Evolutionary conservation across 2,797 vertebrate genomes (phyloP), one percentile per base, ranked within the genome.

Genomic region (Lagodon rhomboides): DNA sequence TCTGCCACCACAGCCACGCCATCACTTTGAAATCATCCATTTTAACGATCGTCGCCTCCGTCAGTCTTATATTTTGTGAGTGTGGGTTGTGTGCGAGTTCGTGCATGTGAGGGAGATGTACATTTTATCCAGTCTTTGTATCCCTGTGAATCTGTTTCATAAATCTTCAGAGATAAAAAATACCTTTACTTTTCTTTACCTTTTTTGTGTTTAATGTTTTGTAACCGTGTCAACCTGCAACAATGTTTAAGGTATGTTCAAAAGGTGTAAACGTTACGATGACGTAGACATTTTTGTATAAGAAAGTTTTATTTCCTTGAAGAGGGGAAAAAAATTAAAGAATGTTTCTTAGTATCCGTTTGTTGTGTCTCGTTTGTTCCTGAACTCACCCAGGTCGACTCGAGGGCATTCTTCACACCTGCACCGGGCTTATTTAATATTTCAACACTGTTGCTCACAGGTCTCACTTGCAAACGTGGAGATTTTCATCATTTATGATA

Each of bases 341-440:
- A 94, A 87, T 92, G 91, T 95, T 96, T 96, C 94, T 95, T 95
- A 95, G 70, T 93, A 94, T 59, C 20, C 66, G 10, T 46, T 50
- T 16, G 3, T 38, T 34, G 9, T 43, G 50, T 17, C 3, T 11
- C 30, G 27, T 82, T 10, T 47, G 38, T 47, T 34, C 44, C 23
- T 77, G 18, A 74, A 61, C 12, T 10, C 1, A 43, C 44, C 20
- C 5, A 1, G 2, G 15, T 18, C 62, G 16, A 50, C 6, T 7
- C 49, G 25, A 18, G 17, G 8, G 0, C 9, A 23, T 34, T 47
- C 11, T 3, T 34, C 12, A 20, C 46, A 13, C 11, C 16, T 34
- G 34, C 34, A 9, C 34, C 9, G 34, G 34, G 13, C 15, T n/a
- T 12, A 17, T 30, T 58, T 34, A 5, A 58, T 20, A n/a, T n/a